Evolutionary conservation across 1,140 invertebrate genomes (phyloP), one percentile per base, ranked within the genome.

Genomic region (Drosophila ogumai): DNA sequence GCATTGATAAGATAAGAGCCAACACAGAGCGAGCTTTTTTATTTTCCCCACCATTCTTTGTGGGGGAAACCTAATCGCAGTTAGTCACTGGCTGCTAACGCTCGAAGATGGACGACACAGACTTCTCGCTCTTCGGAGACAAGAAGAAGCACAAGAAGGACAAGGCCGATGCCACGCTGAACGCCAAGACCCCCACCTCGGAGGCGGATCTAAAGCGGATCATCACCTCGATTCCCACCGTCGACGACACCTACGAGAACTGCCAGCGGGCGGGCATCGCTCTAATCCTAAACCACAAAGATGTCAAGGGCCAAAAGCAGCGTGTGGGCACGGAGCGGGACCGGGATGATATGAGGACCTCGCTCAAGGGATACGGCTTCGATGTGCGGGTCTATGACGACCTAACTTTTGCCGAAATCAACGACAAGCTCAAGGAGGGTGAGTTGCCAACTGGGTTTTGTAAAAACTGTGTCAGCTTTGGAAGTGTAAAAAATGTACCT

Each of bases 201-300:
- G 82, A 90, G 71, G 54, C 52, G 17, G 79, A 87, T 46, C 58
- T 87, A 13, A 82, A 78, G 28, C 61, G 71, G 7, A 80, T 82
- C 12, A 87, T 92, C 28, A 69, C 75, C 31, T 92, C 91, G 10
- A 55, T 75, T 3, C 63, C 92, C 10, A 91, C 79, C 1, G 87
- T 93, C 34, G 92, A 93, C 0, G 90, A 93, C 0, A 80, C 79
- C 38, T 97, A 97, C 81, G 93, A 94, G 59, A 94, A 96, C 74
- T 90, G 85, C 15, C 63, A 81, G 22, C 93, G 94, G 55, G 92
- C 96, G 36, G 97, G 97, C 13, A 93, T 94, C 15, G 96, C 96
- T 19, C 50, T 97, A 0, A 95, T 97, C 46, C 96, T 97, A 58
- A 97, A 97, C 90, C 96, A 97, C 85, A 94, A 95, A 78, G 77